Conservation (phyloP, 2,113 vertebrate genomes). For the Willisornis vidua region DNA sequence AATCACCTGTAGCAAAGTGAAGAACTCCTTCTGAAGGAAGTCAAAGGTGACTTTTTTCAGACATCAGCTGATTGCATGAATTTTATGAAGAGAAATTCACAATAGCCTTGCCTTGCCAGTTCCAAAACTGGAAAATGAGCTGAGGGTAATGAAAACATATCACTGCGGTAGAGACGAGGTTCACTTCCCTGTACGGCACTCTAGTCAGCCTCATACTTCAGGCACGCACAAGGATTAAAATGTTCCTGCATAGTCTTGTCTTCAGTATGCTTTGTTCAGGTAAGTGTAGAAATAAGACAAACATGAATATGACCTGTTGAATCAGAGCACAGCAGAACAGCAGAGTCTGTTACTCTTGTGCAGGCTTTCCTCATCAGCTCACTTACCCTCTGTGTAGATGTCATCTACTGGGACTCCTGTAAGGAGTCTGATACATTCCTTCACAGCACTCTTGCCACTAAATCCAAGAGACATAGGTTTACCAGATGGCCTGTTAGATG, state of each 20-base stretch:
- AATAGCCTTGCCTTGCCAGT: neutral
- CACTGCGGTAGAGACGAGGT: accelerated
- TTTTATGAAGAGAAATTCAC: neutral
- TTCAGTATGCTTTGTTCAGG: neutral
- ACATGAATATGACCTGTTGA: neutral
- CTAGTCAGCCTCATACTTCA: neutral
- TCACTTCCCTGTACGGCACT: neutral
- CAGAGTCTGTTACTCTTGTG: neutral
- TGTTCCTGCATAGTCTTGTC: neutral
- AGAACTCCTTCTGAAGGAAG: neutral
- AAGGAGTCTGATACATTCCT: neutral
- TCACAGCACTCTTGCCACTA: neutral
- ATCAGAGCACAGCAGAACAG: neutral
- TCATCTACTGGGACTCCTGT: neutral
- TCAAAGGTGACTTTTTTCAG: neutral
- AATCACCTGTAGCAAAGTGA: neutral
- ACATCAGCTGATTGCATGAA: neutral
- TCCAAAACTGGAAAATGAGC: neutral
- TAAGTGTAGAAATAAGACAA: neutral
- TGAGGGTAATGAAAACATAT: accelerated
- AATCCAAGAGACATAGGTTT: neutral
- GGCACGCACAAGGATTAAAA: neutral
- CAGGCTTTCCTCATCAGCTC: neutral
- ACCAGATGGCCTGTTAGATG: neutral
- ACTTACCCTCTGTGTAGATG: neutral